Evolutionary conservation across 2,888 invertebrate genomes (phyloP), one percentile per base, ranked within the genome.

Genomic region (Drosophila pegasa): DNA sequence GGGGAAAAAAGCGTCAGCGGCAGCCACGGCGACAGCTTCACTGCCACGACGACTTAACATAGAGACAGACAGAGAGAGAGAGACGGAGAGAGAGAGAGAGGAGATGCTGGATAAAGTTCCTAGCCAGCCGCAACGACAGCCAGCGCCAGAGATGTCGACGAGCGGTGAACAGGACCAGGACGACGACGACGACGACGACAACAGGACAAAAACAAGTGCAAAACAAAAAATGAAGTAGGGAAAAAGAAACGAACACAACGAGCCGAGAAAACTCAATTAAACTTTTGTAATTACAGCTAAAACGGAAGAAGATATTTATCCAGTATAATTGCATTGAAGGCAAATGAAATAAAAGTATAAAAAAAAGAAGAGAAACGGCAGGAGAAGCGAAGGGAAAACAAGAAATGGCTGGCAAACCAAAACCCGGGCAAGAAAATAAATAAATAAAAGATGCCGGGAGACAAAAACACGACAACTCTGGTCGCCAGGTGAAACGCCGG

Each of bases 241-340:
- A 60, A 64, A 74, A 74, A 56, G 70, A 77, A 77, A 77, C 73
- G 79, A 80, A 83, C 82, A 83, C 88, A 86, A 86, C 82, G 87
- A 83, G 82, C 84, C 82, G 82, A 83, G 82, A 89, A 91, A 91
- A 91, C 90, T 90, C 91, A 91, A 91, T 91, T 91, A 91, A 91
- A 91, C 91, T 91, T 91, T 91, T 91, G 90, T 91, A 91, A 91
- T 91, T 91, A 91, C 90, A 90, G 88, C 87, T 88, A 88, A 90
- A 91, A 90, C 88, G 89, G 89, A 90, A 90, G 89, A 90, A 91
- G 91, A 91, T 91, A 91, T 90, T 91, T 90, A 91, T 91, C 91
- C 89, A 88, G 90, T 89, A 89, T 91, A 91, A 91, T 91, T 91
- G 89, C 91, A 91, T 91, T 90, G 90, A 90, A 90, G 90, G 90